phyloP scores from a whole-genome alignment of 2,888 invertebrate genomes.

The Gastracanthus pulcherrimus region DNA sequence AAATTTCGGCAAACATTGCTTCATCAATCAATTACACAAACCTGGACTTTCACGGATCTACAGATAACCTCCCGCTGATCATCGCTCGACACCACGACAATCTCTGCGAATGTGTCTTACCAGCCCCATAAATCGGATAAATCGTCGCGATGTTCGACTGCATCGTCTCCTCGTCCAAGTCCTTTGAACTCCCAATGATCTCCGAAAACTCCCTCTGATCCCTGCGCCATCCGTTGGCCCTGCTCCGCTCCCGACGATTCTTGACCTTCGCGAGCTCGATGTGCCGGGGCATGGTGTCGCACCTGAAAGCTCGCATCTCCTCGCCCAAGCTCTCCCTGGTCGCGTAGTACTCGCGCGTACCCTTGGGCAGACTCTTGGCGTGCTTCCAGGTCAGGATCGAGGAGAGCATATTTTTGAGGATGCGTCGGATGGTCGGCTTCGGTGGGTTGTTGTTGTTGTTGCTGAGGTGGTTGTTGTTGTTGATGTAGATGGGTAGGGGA shows the following conservation, averaged over 20 bases:
- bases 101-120: not conserved
- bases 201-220: conserved; percentile 11
- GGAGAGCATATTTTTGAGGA: conserved; percentile 58
- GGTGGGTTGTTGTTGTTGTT: not conserved
- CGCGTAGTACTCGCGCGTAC: conserved; percentile 51
- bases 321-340: conserved; percentile 56
- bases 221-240: not conserved
- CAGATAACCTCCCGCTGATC: not conserved
- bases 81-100: not conserved
- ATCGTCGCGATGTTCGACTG: conserved; percentile 54
- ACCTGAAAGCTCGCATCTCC: conserved; percentile 53
- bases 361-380: conserved; percentile 21
- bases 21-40: no score
- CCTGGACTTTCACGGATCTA: conserved; percentile 3
- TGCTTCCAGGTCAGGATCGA: conserved; percentile 58
- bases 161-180: not conserved
- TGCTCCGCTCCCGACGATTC: not conserved
- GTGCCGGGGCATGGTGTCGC: conserved; percentile 49
- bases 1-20: no score
- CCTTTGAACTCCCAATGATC: not conserved
- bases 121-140: conserved; percentile 52
- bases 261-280: conserved; percentile 6
- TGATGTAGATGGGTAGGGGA: no score
- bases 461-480: no score
- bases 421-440: not conserved